phyloP scores from a whole-genome alignment of 2,113 vertebrate species.

The Cervus canadensis region DNA sequence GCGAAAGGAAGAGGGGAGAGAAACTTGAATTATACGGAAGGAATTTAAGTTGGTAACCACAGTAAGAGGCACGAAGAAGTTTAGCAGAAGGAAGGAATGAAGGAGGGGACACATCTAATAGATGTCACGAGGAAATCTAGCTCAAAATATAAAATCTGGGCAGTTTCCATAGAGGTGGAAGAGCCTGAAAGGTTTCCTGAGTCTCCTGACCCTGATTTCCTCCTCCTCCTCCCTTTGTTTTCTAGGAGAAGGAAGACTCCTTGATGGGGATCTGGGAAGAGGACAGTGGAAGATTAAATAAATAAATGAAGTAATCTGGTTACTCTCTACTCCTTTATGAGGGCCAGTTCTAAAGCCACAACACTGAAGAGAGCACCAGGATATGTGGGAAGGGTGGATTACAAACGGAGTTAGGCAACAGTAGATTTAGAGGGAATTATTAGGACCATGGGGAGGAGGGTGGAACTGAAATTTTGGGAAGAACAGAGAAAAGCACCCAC shows the following conservation, averaged over 20 bases:
- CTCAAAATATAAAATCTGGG: background rate
- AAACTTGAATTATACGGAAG: background rate
- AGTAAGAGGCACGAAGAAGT: background rate
- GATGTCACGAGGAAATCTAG: background rate
- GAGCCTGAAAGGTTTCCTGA: background rate
- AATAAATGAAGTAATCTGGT: slow-evolving; percentile 35
- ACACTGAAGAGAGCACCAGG: background rate
- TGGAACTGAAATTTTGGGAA: background rate
- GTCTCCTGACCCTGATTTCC: background rate
- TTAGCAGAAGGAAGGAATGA: background rate
- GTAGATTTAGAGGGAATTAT: background rate
- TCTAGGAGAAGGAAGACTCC: slow-evolving; percentile 54
- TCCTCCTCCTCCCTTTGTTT: background rate
- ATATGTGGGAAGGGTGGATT: background rate
- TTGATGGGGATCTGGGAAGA: background rate
- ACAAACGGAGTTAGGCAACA: background rate
- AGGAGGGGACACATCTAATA: background rate
- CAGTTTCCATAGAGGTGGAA: background rate
- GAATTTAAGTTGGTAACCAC: background rate
- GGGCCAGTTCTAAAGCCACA: background rate
- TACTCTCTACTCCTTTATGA: background rate
- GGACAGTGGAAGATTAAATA: slow-evolving; percentile 54
- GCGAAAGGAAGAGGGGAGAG: background rate
- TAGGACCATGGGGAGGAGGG: background rate
- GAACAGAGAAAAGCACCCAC: background rate